These are phyloP conservation scores for Lucifuga dentata DNA, from an alignment of 2,113 vertebrate genomes.

Conservation along the genomic window DNA sequence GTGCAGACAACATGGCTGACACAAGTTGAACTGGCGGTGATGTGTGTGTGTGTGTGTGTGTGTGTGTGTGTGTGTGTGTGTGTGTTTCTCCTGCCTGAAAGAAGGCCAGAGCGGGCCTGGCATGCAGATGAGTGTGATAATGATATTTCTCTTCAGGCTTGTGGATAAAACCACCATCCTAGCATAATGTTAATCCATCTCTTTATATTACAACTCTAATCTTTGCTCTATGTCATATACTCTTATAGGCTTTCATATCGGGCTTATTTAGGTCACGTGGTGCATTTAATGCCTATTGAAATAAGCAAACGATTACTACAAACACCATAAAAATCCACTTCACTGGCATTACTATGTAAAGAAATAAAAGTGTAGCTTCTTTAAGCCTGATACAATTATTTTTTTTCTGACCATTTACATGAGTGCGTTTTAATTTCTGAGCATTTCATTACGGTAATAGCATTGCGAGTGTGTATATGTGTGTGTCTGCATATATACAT, in stretches of 20 bases:
- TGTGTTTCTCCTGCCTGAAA: constrained; percentile 26
- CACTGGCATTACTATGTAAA: background rate
- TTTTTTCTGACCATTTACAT: constrained; percentile 49
- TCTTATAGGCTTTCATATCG: constrained; percentile 8
- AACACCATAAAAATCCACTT: constrained; percentile 2
- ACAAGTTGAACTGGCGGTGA: constrained; percentile 4
- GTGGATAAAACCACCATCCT: constrained; percentile 24
- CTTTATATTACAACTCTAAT: constrained; percentile 29
- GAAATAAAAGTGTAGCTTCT: constrained; percentile 32
- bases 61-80: constrained; percentile 7
- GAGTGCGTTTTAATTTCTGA: constrained; percentile 42
- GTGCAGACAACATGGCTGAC: constrained; percentile 14
- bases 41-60: constrained; percentile 12
- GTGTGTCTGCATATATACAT: constrained; percentile 16
- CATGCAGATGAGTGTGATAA: constrained; percentile 44
- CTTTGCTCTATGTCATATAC: constrained; percentile 14
- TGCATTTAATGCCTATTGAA: constrained; percentile 30
- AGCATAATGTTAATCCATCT: constrained; percentile 52
- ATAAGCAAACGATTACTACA: background rate
- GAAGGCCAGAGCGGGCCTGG: constrained; percentile 36
- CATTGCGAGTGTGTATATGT: constrained; percentile 10
- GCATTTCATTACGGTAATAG: constrained; percentile 67
- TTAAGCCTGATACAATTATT: constrained; percentile 24
- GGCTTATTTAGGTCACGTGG: constrained; percentile 27
- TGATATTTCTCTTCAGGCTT: background rate